Base-by-base conservation (phyloP, 2,113 vertebrate species). In the Odocoileus hemionus region DNA sequence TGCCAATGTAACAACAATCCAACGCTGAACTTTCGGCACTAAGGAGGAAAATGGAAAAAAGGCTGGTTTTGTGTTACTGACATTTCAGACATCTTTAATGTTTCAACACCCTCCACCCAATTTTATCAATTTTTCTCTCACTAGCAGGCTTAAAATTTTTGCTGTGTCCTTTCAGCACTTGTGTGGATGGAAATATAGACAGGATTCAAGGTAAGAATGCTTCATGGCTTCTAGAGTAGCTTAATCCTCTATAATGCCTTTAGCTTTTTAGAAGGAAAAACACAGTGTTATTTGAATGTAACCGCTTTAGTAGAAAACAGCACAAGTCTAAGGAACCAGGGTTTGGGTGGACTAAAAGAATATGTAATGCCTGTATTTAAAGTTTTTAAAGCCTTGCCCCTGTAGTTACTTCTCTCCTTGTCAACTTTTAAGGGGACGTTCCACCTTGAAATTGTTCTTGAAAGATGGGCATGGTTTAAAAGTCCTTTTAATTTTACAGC, bases 261-360 rank as follows among this genome's bases (percentile, higher is more conserved):
- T 39, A 94, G 47, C 50, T 95, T 96, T 96, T 89, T 84, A 50
- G 76, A 88, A 91, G 80, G 61, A 93, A 45, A 96, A 94, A 50
- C 12, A 74, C 25, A 43, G 7, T 52, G 43, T 17, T 82, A 10
- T 95, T 96, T 76, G 67, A 97, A 86, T 55, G 10, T 36, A 85
- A 88, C 36, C 89, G 7, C 39, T 95, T 95, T 86, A 80, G 60
- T 54, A 94, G 80, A 23, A 94, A 87, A 94, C 90, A 23, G 6
- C 5, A 55, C 17, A 86, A 83, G 33, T 89, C 45, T 43, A 88
- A 91, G 30, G 83, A 89, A 28, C 13, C 60, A 96, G 33, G 12
- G 19, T 96, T 86, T 92, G 93, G 52, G 36, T 83, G 74, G 26
- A 55, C 54, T 74, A 64, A 61, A 90, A 74, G 39, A 87, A 54